Evolutionary conservation across 2,888 invertebrate species (phyloP).

Genomic region (Eupithecia subumbrata): DNA sequence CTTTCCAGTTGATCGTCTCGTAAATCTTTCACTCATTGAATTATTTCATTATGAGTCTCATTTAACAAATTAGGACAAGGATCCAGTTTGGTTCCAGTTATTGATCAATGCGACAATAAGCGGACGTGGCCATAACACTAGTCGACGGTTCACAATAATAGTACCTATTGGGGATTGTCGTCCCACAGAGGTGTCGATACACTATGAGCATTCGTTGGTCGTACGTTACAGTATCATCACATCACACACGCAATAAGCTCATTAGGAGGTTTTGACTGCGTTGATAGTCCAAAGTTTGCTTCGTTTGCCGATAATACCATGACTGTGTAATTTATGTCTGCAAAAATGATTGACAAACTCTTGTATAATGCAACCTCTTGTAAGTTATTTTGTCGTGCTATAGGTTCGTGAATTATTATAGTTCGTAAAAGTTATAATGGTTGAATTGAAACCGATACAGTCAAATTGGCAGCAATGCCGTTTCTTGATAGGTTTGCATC

Average conservation of each 20-base stretch:
- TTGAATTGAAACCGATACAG: neutral
- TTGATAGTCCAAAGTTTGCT: conserved; percentile 1
- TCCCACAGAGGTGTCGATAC: conserved; percentile 37
- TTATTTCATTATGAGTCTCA: conserved; percentile 26
- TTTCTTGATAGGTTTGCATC: conserved; percentile 36
- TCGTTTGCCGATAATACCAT: neutral
- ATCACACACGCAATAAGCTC: conserved; percentile 2
- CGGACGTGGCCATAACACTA: conserved; percentile 70
- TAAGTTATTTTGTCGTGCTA: neutral
- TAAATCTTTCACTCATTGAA: conserved; percentile 40
- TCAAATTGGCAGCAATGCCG: neutral
- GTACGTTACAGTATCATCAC: conserved; percentile 11
- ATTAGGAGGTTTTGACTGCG: neutral
- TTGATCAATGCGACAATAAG: conserved; percentile 72
- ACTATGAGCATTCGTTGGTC: conserved; percentile 22
- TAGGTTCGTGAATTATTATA: neutral
- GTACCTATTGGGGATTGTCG: conserved; percentile 59
- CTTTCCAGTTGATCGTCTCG: neutral
- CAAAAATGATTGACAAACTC: neutral
- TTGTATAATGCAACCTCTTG: neutral
- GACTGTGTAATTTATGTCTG: neutral
- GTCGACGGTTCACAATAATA: conserved; percentile 61
- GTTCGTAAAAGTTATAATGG: neutral
- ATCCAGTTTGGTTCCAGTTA: conserved; percentile 61
- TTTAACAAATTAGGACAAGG: conserved; percentile 68